phyloP scores from a whole-genome alignment of 1,140 invertebrate genomes.

The Hyposmocoma kahamanoa region DNA sequence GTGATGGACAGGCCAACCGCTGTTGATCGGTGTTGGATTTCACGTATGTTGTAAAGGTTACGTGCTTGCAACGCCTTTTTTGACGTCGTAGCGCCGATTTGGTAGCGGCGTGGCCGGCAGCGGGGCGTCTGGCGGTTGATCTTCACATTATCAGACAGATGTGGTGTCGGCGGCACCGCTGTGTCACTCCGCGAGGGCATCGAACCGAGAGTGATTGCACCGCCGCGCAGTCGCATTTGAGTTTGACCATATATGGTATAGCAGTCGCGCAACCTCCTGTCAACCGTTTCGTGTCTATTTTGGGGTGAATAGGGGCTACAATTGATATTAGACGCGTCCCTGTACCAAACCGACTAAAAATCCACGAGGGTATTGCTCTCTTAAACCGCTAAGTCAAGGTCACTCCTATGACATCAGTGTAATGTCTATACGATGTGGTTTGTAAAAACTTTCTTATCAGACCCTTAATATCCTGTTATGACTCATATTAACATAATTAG shows the following conservation, averaged over 20 bases:
- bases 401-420: conserved; percentile 1
- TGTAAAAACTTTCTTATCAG: background rate
- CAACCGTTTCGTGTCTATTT: conserved; percentile 54
- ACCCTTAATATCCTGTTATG: background rate
- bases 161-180: conserved; percentile 12
- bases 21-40: conserved; percentile 60
- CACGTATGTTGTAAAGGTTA: conserved; percentile 59
- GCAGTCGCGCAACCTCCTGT: conserved; percentile 32
- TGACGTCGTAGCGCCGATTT: conserved; percentile 21
- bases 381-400: conserved; percentile 31
- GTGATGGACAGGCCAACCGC: conserved; percentile 10
- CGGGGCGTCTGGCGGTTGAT: background rate
- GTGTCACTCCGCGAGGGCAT: conserved; percentile 34
- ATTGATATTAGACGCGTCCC: conserved; percentile 9
- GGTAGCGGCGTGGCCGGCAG: no score
- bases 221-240: conserved; percentile 60
- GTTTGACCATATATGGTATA: conserved; percentile 69
- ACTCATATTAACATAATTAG: background rate
- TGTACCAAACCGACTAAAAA: background rate
- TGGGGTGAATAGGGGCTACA: conserved; percentile 27
- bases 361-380: conserved; percentile 24
- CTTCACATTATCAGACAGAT: background rate
- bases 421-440: background rate
- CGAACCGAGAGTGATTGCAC: conserved; percentile 51
- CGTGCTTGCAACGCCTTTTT: conserved; percentile 53